Base-by-base conservation (phyloP, 2,888 invertebrate genomes). In the Drosophila acutilabella region DNA sequence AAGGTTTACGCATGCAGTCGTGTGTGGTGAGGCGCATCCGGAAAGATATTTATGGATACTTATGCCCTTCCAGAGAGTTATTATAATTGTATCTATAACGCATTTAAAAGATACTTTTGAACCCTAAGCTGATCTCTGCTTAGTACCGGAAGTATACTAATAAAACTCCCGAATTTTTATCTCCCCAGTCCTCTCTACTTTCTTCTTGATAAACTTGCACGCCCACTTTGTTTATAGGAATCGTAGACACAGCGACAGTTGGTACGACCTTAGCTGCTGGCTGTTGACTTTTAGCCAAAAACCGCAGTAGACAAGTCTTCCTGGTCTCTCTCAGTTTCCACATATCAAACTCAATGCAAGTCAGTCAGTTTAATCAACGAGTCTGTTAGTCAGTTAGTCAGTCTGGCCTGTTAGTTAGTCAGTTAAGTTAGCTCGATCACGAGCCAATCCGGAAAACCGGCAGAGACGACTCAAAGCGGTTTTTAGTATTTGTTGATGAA, bases 391-490 rank as follows among this genome's bases (percentile, higher is more conserved):
- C 11, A 64, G 71, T 26, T 36, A 67, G 44, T 11, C 36, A 62
- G 67, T 23, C 51, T 52, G 65, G 30, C 33, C 10, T 61, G 64
- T 47, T 52, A 71, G 60, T 61, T 14, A 69, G 68, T 64, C 20
- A 73, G 64, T 50, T 50, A 54, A 45, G 44, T 26, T 47, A 26
- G 77, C 45, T 60, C 36, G 84, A 72, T 87, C 74, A 84, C 82
- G 88, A 87, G 81, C 73, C 76, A 81, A 73, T 64, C 70, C 88
- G 85, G 81, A 87, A 79, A 79, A 79, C 66, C 71, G 66, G 74
- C 47, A 78, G 76, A 62, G 26, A 30, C 41, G 64, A 64, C 44
- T 65, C 42, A 56, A 76, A 77, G 68, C 72, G 59, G 77, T 59
- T 58, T 57, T 48, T 13, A 11, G 33, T 23, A 8, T 30, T 48